Percentiles rank a stretch among this genome's conserved stretches.
Evolutionary conservation across 2,888 invertebrate genomes (phyloP).

Genomic region (Amiota mariae): DNA sequence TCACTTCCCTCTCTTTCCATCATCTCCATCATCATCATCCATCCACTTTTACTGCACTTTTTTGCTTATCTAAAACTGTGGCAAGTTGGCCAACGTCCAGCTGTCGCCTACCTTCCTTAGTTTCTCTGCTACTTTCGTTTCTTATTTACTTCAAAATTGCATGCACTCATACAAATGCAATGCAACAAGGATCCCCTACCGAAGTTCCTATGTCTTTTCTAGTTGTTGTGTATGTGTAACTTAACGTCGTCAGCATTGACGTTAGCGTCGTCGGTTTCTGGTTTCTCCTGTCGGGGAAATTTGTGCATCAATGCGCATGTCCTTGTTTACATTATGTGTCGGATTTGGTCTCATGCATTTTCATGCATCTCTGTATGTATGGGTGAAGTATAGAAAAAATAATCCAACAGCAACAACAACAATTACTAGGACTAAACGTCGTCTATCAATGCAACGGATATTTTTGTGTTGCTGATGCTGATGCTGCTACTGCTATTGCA

Average conservation of each 20-base stretch:
- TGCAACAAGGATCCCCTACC: conserved; percentile 5
- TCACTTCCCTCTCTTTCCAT: no score
- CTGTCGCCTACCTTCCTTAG: not conserved
- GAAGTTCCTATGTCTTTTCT: conserved; percentile 54
- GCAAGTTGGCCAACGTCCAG: conserved; percentile 49
- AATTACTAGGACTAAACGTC: conserved; percentile 60
- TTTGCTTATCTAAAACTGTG: conserved; percentile 63
- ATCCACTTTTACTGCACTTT: conserved; percentile 36
- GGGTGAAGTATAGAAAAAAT: conserved; percentile 55
- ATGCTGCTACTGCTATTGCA: conserved; percentile 51
- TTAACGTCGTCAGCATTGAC: no score
- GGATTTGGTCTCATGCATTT: conserved; percentile 32
- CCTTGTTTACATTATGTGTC: conserved; percentile 64
- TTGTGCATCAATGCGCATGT: conserved; percentile 57
- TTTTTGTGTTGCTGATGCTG: conserved; percentile 35
- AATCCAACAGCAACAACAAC: conserved; percentile 6
- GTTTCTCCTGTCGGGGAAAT: conserved; percentile 58
- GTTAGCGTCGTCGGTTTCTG: conserved; percentile 47
- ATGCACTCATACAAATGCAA: conserved; percentile 21
- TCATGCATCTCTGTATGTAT: conserved; percentile 37
- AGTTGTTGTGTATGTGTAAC: conserved; percentile 43
- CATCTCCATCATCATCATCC: not conserved
- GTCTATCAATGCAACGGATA: conserved; percentile 33
- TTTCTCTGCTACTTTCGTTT: not conserved
- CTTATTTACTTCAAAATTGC: conserved; percentile 20